A percentile compares a stretch with the other conserved stretches of the same genome.
Evolutionary conservation across 2,797 vertebrate genomes (phyloP).

Genomic region (Syncerus caffer): DNA sequence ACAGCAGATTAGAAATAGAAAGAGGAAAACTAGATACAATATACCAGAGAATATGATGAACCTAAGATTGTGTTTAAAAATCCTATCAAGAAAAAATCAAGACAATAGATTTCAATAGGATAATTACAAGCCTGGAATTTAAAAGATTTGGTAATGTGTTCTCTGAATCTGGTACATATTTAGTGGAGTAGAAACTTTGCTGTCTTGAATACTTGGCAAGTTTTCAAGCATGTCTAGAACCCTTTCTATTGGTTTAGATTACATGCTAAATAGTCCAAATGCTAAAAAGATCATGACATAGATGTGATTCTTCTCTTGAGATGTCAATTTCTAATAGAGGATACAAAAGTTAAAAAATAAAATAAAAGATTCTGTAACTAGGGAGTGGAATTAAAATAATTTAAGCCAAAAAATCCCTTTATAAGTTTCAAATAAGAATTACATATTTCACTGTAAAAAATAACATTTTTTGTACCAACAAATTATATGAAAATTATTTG

Average conservation of each 20-base stretch:
- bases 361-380: background rate
- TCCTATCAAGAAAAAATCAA: background rate
- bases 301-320: background rate
- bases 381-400: background rate
- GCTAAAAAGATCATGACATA: background rate
- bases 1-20: background rate
- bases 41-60: background rate
- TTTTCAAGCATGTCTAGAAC: background rate
- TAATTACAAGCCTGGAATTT: background rate
- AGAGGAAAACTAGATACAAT: background rate
- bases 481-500: background rate
- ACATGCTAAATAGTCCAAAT: conserved; percentile 4
- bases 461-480: background rate
- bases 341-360: background rate
- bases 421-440: background rate
- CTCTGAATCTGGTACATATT: background rate
- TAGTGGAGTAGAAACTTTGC: background rate
- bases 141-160: background rate
- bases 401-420: background rate
- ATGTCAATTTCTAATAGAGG: background rate
- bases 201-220: background rate
- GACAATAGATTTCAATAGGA: background rate
- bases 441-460: background rate
- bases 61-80: background rate
- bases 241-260: background rate